phyloP scores from a whole-genome alignment of 1,140 invertebrate species.

The Antheraea pernyi region DNA sequence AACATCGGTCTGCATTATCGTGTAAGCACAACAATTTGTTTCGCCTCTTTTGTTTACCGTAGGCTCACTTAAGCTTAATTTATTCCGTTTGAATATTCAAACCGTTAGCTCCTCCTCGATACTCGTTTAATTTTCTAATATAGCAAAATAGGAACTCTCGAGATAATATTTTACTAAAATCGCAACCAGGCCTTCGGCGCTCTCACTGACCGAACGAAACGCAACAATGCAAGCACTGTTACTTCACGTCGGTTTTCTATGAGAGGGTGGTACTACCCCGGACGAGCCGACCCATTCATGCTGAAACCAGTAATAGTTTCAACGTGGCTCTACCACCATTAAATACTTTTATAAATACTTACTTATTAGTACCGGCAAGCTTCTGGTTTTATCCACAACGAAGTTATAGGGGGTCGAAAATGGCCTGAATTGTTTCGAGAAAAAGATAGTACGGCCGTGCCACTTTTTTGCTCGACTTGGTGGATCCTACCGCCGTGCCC shows the following conservation, averaged over 20 bases:
- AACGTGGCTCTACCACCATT: no score
- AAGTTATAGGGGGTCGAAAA: slow-evolving; percentile 37
- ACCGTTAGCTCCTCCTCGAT: slow-evolving; percentile 60
- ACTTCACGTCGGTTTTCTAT: no score
- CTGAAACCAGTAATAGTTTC: no score
- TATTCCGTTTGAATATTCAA: slow-evolving; percentile 73
- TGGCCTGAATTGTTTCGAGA: slow-evolving; percentile 24
- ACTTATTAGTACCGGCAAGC: no score
- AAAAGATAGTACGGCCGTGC: background rate
- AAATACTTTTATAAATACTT: no score
- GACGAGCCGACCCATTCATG: no score
- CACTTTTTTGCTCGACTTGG: background rate
- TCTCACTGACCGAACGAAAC: no score
- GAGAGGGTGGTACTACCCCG: no score
- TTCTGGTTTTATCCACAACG: no score
- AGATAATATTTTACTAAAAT: slow-evolving; percentile 66
- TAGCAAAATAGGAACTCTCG: slow-evolving; percentile 46
- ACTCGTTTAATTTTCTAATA: slow-evolving; percentile 70
- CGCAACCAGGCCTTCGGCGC: no score
- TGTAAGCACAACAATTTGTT: slow-evolving; percentile 22
- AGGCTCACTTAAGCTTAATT: slow-evolving; percentile 33
- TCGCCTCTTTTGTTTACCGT: slow-evolving; percentile 25
- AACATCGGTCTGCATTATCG: slow-evolving; percentile 5
- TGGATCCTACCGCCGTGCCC: no score
- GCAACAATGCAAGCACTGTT: no score